Evolutionary conservation across 2,113 vertebrate species (phyloP).

Genomic region (Pongo abelii): DNA sequence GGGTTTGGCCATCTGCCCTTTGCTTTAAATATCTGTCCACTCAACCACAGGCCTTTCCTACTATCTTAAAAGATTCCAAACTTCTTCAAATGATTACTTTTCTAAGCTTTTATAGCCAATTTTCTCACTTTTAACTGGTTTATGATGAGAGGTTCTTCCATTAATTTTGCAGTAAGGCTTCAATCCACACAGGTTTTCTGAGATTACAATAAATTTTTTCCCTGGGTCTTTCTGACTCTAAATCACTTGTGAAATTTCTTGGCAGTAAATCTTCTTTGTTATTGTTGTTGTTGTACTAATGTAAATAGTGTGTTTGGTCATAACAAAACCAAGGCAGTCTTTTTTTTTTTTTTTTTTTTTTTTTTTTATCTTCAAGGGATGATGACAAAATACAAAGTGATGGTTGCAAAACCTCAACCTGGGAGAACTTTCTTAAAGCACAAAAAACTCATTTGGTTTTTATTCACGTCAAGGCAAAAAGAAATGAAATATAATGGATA

Average conservation of each 20-base stretch:
- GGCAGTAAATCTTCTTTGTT: background rate
- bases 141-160: background rate
- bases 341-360: background rate
- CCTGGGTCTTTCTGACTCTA: background rate
- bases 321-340: background rate
- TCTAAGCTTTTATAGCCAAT: background rate
- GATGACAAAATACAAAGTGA: background rate
- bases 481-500: background rate
- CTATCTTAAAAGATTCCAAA: background rate
- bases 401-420: background rate
- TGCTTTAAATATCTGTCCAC: background rate
- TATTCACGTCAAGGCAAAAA: slow-evolving; percentile 18
- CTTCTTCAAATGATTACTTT: background rate
- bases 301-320: background rate
- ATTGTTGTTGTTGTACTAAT: background rate
- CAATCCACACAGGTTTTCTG: background rate
- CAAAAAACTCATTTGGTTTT: background rate
- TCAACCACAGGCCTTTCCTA: background rate
- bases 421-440: background rate
- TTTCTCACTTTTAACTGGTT: background rate
- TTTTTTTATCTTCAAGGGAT: background rate
- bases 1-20: background rate
- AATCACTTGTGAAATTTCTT: background rate
- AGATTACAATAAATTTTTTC: background rate
- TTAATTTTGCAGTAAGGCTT: background rate